Percentiles rank a stretch among this genome's conserved stretches.
Conservation (phyloP, 2,797 vertebrate species). For the Lerista edwardsae region DNA sequence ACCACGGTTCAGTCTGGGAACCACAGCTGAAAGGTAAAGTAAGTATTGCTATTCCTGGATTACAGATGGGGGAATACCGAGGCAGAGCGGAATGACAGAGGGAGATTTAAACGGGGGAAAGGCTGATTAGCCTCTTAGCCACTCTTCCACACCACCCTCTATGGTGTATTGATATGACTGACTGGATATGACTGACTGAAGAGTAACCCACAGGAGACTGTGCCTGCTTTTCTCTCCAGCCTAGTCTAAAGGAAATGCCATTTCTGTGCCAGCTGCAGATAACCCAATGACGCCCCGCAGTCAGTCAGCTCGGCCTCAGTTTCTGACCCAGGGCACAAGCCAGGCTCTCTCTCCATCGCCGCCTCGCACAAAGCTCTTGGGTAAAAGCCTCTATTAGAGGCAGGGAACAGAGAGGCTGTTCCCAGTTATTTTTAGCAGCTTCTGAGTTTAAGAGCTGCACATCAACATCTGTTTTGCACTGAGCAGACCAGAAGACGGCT, state of each 20-base stretch:
- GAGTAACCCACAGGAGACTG: background rate
- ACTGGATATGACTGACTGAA: too few species aligned
- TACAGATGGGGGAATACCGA: too few species aligned
- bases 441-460: background rate
- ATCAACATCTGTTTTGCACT: background rate
- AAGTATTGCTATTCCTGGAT: too few species aligned
- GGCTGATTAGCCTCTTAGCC: too few species aligned
- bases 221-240: background rate
- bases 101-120: too few species aligned
- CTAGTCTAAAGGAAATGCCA: background rate
- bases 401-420: background rate
- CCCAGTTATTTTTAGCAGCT: background rate
- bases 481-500: background rate
- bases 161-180: too few species aligned
- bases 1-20: too few species aligned
- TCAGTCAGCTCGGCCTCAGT: background rate
- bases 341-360: background rate
- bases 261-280: background rate
- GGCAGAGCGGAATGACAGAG: too few species aligned
- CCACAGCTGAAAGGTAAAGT: too few species aligned
- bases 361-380: background rate
- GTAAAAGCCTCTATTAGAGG: constrained; percentile 1
- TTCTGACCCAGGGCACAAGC: background rate
- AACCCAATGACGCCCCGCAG: background rate
- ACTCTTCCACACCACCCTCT: too few species aligned